A percentile compares a stretch with the other conserved stretches of the same genome.
phyloP scores from a whole-genome alignment of 2,888 invertebrate genomes.

The Drosophila acutilabella region DNA sequence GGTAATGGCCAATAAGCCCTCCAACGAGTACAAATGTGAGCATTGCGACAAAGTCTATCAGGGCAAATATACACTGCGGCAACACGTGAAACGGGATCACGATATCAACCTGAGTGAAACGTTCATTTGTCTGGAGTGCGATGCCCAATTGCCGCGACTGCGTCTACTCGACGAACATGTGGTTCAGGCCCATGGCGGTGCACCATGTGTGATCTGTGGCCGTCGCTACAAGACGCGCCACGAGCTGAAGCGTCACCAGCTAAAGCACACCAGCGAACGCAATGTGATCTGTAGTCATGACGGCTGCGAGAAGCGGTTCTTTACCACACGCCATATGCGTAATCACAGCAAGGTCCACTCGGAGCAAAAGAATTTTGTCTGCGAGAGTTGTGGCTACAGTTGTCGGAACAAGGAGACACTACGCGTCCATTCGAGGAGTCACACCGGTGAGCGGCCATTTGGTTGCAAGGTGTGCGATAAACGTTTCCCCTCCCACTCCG shows the following conservation, averaged over 20 bases:
- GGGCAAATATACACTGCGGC: slow-evolving; percentile 60
- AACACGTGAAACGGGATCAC: slow-evolving; percentile 68
- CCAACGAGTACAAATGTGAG: slow-evolving; percentile 60
- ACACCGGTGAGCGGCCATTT: slow-evolving; percentile 81
- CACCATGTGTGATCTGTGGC: slow-evolving; percentile 61
- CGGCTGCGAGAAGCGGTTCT: slow-evolving; percentile 77
- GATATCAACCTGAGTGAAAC: slow-evolving; percentile 26
- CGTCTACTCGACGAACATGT: slow-evolving; percentile 68
- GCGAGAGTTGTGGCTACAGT: slow-evolving; percentile 80
- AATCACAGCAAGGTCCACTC: slow-evolving; percentile 75
- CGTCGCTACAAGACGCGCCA: slow-evolving; percentile 74
- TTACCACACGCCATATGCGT: slow-evolving; percentile 69
- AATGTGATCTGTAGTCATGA: slow-evolving; percentile 69
- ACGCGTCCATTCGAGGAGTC: slow-evolving; percentile 76
- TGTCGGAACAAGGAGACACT: slow-evolving; percentile 77
- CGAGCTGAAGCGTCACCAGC: slow-evolving; percentile 74
- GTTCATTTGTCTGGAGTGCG: slow-evolving; percentile 65
- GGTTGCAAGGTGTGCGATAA: slow-evolving; percentile 75
- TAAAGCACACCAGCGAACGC: slow-evolving; percentile 69
- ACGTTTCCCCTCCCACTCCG: slow-evolving; percentile 74
- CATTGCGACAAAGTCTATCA: slow-evolving; percentile 65
- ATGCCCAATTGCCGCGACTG: slow-evolving; percentile 54
- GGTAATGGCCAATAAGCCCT: neutral
- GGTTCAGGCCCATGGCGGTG: slow-evolving; percentile 64
- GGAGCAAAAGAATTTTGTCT: slow-evolving; percentile 75